Evolutionary conservation across 2,113 vertebrate genomes (phyloP), one percentile per base, ranked within the genome.

Genomic region (Oplegnathus fasciatus): DNA sequence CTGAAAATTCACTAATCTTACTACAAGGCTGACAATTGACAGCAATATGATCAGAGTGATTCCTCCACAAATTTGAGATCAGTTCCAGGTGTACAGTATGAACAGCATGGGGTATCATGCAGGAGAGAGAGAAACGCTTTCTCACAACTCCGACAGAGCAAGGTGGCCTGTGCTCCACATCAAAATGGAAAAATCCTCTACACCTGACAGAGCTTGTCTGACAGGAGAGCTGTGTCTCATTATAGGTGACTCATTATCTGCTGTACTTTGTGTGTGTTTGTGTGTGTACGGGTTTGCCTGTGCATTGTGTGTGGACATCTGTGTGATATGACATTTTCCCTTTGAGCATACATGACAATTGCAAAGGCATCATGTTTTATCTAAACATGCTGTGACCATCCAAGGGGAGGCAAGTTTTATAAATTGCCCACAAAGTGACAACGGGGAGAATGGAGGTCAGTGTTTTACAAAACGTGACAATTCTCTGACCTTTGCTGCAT

Each of bases 121-220:
- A 76, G 78, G 55, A 77, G 46, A 64, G 60, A 52, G 64, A 57
- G 57, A 55, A 54, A 55, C 30, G 10, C 69, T 81, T 84, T 72
- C 34, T 68, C 75, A 69, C 52, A 82, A 40, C 64, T 83, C 76
- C 82, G 76, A 66, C 81, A 61, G 79, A 84, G 75, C 61, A 40
- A 77, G 68, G 81, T 83, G 80, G 54, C 83, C 65, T 44, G 84
- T 10, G 11, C 74, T 72, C 22, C 55, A 80, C 84, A 90, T 85
- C 86, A 88, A 70, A 90, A 89, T 82, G 86, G 68, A 86, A 89
- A 37, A 86, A 85, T 89, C 80, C 81, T 81, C 80, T 83, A 40
- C 86, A 92, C 85, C 91, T 93, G 92, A 91, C 89, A 89, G 80
- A 81, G 75, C 88, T 83, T 10, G 54, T 90, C 85, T 89, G 87